Evolutionary conservation across 2,113 vertebrate species (phyloP), one percentile per base, ranked within the genome.

Genomic region (Oostethus manadensis): DNA sequence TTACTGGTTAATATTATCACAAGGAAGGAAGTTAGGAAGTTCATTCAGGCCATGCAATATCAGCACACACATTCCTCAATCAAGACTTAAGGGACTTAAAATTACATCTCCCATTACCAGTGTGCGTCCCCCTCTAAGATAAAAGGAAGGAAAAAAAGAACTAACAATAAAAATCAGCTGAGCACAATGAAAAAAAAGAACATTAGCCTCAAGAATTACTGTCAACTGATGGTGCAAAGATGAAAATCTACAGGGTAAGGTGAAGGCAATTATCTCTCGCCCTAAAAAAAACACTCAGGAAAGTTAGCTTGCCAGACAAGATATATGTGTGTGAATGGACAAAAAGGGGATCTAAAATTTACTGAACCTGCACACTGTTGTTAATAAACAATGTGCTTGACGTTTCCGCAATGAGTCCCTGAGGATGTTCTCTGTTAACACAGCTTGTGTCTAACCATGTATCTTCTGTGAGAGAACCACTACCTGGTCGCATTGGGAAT

Each of bases 351-450:
- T 79, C 57, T 82, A 69, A 75, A 78, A 79, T 84, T 35, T 69
- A 73, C 63, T 76, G 58, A 66, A 74, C 29, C 58, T 73, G 60
- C 59, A 55, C 43, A 33, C 54, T 76, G 73, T 44, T 71, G 68
- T 84, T 77, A 79, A 87, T 81, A 82, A 84, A 66, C 76, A 75
- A 81, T 71, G 81, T 62, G 71, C 69, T 73, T 58, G 55, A 73
- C 9, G 35, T 64, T 33, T 62, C 59, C 63, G 63, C 46, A 66
- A 76, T 26, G 50, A 65, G 66, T 44, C 74, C 66, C 58, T 0
- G 35, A 74, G 68, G 78, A 70, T 42, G 50, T 49, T 65, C 56
- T 66, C 54, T 1, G 33, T 29, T 67, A 69, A 62, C 64, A 55
- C 17, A 60, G 23, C 53, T 17, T 17, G 21, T 11, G 56, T 56